Base-by-base conservation (phyloP, 2,113 vertebrate genomes). In the Cyprinodon tularosa region DNA sequence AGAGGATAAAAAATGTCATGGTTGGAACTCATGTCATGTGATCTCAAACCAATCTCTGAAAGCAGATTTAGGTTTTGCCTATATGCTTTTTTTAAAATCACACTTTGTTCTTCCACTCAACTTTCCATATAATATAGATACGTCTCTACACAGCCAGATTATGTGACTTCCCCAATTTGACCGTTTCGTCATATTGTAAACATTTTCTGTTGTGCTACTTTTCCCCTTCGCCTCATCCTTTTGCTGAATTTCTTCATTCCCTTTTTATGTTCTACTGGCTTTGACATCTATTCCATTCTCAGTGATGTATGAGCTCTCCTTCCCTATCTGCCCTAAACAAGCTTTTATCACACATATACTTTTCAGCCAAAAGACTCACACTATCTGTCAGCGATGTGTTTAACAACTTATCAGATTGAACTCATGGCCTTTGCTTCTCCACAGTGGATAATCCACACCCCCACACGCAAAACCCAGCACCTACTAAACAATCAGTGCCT, bases 401-500 rank as follows among this genome's bases (percentile, higher is more conserved):
- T 48, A 71, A 77, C 59, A 6, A 68, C 37, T 89, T 88, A 89
- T 91, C 90, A 82, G 79, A 84, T 83, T 81, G 72, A 86, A 85
- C 82, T 74, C 68, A 74, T 12, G 47, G 68, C 67, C 17, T 64
- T 4, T 39, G 69, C 68, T 74, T 73, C 60, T 69, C 48, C 36
- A 42, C 7, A 77, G 69, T 36, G 22, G 64, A 69, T 63, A 69
- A 83, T 84, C 22, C 78, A 61, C 44, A 57, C 62, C 44, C 53
- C 44, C 40, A 68, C 74, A 69, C 57, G 48, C 42, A 66, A 13
- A 38, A 44, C 61, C 7, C 4, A 70, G 42, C 59, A 45, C 7
- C 15, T 22, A 36, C 29, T 62, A 29, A 20, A 67, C 22, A 45
- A 60, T 50, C 53, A 66, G 74, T 62, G 65, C 6, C 66, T 93